phyloP scores from a whole-genome alignment of 2,888 invertebrate species.

The Augiades crinisus region DNA sequence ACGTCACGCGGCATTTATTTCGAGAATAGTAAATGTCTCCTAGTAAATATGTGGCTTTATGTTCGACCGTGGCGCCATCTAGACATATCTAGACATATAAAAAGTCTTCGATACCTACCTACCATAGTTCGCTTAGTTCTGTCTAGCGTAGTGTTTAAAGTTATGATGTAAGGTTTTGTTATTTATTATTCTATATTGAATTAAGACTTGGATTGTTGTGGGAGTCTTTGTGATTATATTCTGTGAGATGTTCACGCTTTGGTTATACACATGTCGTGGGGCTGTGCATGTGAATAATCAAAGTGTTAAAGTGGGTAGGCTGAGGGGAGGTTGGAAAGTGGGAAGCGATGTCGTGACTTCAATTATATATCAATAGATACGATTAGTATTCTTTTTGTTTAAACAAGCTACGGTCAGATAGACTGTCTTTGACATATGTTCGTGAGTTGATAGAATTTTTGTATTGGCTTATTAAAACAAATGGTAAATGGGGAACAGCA shows the following conservation, averaged over 20 bases:
- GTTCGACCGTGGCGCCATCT: too few species aligned
- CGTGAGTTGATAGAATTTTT: too few species aligned
- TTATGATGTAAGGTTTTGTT: conserved; percentile 71
- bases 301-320: neutral
- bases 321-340: neutral
- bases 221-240: conserved; percentile 57
- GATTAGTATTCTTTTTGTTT: neutral
- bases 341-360: neutral
- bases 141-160: conserved; percentile 61
- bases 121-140: conserved; percentile 66
- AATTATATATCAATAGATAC: neutral
- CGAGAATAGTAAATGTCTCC: too few species aligned
- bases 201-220: conserved; percentile 69
- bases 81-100: too few species aligned
- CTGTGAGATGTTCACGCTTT: conserved; percentile 45
- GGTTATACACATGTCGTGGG: conserved; percentile 30
- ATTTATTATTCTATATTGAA: conserved; percentile 76
- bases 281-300: neutral
- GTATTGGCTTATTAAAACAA: too few species aligned
- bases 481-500: too few species aligned
- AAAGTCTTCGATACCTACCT: conserved; percentile 35
- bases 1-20: too few species aligned
- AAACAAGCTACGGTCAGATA: neutral
- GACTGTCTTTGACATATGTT: too few species aligned
- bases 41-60: too few species aligned